Base-by-base conservation (phyloP, 2,888 invertebrate genomes). In the Shargacucullia verbasci region DNA sequence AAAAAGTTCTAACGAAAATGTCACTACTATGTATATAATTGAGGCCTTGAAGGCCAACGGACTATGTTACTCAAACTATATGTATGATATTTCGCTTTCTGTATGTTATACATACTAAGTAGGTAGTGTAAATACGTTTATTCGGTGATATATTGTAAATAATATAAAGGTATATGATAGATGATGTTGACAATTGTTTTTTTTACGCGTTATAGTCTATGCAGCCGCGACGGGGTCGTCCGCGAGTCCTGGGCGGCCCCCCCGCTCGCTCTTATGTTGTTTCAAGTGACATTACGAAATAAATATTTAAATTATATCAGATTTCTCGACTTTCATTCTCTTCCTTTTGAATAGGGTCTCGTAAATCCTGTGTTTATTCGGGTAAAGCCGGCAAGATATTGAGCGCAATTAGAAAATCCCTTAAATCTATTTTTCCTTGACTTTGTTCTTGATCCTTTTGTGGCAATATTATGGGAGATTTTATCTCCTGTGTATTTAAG, bases 1-100 rank as follows among this genome's bases (percentile, higher is more conserved):
- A 93, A 94, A 90, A 94, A 93, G 87, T 94, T 92, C 92, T 94
- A 93, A 92, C 92, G 84, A 86, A 91, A 87, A 87, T 89, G 84
- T 81, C 85, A 84, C 53, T 90, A 89, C 66, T 90, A 88, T 84
- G 85, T 92, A 82, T 90, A 90, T 85, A 91, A 87, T 70, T 90
- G 83, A 89, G 80, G 76, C 64, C 62, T 47, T 59, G 61, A 63
- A 74, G 73, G 71, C 74, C 64, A 58, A 80, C 73, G 86, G 88
- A 92, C 90, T 85, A 82, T 86, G 81, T 85, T 85, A 80, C 69
- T 82, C 85, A 82, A 74, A 79, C 84, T 88, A 83, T 81, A 83
- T 90, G 90, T 91, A 90, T 80, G 29, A 91, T 91, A 92, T 87
- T 91, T 90, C 88, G 86, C 90, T 89, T 89, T 87, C 84, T 89